Evolutionary conservation across 2,888 invertebrate genomes (phyloP).

Genomic region (Cantharis rustica): DNA sequence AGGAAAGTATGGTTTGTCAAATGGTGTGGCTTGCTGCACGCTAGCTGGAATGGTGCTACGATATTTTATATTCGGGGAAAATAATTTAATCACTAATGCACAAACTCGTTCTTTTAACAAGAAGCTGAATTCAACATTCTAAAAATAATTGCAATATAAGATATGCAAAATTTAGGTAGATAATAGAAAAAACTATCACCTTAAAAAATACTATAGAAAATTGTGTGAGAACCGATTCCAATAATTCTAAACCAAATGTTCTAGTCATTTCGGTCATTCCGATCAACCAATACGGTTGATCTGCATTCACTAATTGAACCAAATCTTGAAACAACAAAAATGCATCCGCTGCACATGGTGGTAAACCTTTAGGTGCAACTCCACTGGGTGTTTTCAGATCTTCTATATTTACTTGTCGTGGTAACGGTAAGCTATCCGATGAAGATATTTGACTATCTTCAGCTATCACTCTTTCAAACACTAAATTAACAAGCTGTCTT

Average conservation of each 20-base stretch:
- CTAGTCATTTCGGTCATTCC: conserved; percentile 97
- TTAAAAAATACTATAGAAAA: conserved; percentile 85
- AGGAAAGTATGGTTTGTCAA: conserved; percentile 94
- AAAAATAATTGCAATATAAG: conserved; percentile 48
- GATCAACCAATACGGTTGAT: conserved; percentile 92
- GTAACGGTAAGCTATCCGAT: conserved; percentile 42
- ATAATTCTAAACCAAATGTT: conserved; percentile 92
- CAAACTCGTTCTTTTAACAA: conserved; percentile 96
- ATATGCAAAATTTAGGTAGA: background rate
- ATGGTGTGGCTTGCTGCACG: conserved; percentile 66
- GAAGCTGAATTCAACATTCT: conserved; percentile 94
- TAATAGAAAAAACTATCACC: conserved; percentile 55
- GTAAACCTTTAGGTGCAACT: conserved; percentile 79
- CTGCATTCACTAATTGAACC: conserved; percentile 94
- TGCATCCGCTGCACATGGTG: conserved; percentile 91
- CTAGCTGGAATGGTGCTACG: conserved; percentile 64
- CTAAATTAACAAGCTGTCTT: conserved; percentile 89
- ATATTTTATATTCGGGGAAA: conserved; percentile 98
- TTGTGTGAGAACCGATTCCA: conserved; percentile 90
- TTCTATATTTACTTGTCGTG: conserved; percentile 69
- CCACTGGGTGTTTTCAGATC: conserved; percentile 78
- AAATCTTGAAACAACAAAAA: conserved; percentile 97
- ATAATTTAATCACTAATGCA: conserved; percentile 96
- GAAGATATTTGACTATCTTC: conserved; percentile 65
- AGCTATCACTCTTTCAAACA: conserved; percentile 83